These are phyloP conservation scores for Epirrita christyi DNA, from an alignment of 2,888 invertebrate species.

Conservation along the genomic window DNA sequence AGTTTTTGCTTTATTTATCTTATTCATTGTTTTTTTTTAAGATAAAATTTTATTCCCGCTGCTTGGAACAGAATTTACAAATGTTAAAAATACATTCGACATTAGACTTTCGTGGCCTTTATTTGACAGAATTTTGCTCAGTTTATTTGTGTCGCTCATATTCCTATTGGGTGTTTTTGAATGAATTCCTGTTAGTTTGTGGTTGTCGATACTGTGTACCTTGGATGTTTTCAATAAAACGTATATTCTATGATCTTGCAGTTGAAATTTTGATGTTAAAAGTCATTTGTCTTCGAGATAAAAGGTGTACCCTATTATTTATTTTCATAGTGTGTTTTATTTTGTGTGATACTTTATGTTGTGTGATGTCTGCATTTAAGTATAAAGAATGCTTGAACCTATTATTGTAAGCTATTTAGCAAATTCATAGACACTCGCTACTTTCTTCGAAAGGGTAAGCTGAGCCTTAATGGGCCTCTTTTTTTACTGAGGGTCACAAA, in stretches of 20 bases:
- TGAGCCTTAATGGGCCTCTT: too few relatives aligned
- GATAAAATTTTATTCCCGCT: too few relatives aligned
- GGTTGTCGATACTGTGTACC: constrained; percentile 64
- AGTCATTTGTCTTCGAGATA: constrained; percentile 62
- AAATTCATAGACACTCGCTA: neutral
- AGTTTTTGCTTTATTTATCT: neutral
- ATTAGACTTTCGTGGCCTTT: constrained; percentile 19
- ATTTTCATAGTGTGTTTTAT: constrained; percentile 44
- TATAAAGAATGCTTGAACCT: neutral
- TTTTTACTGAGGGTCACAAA: too few relatives aligned
- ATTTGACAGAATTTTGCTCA: constrained; percentile 25
- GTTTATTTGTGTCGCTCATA: constrained; percentile 26
- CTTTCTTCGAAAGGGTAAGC: too few relatives aligned
- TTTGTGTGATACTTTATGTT: constrained; percentile 33
- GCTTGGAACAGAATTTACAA: too few relatives aligned
- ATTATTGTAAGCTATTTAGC: neutral
- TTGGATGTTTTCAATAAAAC: constrained; percentile 61
- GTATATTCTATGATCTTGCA: constrained; percentile 55
- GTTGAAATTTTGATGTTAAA: constrained; percentile 59
- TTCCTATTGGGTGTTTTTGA: constrained; percentile 37
- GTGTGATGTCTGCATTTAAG: constrained; percentile 21
- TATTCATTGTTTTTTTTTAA: neutral
- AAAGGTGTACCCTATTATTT: constrained; percentile 46
- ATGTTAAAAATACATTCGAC: too few relatives aligned
- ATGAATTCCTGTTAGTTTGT: constrained; percentile 66